phyloP scores from a whole-genome alignment of 2,113 vertebrate genomes.

The Sardina pilchardus region DNA sequence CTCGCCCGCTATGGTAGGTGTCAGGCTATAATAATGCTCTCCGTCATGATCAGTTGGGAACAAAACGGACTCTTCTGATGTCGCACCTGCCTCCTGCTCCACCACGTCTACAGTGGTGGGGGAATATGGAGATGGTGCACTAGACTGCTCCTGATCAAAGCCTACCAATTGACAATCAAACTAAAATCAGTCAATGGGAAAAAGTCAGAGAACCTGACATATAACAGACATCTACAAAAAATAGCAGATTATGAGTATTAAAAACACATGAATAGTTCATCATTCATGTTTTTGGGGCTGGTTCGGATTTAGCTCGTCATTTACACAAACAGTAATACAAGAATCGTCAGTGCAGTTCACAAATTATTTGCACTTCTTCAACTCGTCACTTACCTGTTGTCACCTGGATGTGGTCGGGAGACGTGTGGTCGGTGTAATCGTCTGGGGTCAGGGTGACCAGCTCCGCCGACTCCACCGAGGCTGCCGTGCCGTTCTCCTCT shows the following conservation, averaged over 20 bases:
- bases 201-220: neutral
- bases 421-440: conserved; percentile 13
- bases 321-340: neutral
- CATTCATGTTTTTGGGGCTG: neutral
- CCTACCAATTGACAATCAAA: conserved; percentile 47
- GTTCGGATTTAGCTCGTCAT: neutral
- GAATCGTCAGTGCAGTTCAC: neutral
- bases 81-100: conserved; percentile 26
- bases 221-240: neutral
- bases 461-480: conserved; percentile 15
- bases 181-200: conserved; percentile 1
- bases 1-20: conserved; percentile 28
- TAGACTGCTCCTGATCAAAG: conserved; percentile 34
- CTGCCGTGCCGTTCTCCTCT: conserved; percentile 15
- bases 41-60: conserved; percentile 35
- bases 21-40: conserved; percentile 10
- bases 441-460: conserved; percentile 21
- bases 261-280: neutral
- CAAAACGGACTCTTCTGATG: conserved; percentile 36
- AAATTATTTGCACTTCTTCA: neutral
- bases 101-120: neutral
- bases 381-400: neutral
- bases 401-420: neutral
- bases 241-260: neutral
- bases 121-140: neutral